Percentiles rank a stretch among this genome's conserved stretches.
Conservation (phyloP, 2,113 vertebrate species). For the Drymodes brunneopygia region DNA sequence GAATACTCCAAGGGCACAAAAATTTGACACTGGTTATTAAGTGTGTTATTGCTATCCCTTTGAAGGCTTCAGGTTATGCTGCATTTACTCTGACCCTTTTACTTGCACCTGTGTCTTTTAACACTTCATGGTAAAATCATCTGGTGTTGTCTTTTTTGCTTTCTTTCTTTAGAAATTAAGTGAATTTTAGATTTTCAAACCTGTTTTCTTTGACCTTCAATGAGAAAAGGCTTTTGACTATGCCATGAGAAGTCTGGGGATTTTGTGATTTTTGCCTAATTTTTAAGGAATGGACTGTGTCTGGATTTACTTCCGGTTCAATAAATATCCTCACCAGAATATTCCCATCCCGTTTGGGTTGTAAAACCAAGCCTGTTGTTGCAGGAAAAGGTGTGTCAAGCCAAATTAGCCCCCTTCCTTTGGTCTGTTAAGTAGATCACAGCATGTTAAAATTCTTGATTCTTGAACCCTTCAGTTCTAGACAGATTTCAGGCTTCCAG, state of each 20-base stretch:
- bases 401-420: background rate
- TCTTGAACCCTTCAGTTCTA: background rate
- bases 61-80: background rate
- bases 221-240: background rate
- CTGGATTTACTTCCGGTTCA: background rate
- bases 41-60: background rate
- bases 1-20: background rate
- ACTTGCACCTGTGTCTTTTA: background rate
- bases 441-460: background rate
- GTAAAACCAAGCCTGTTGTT: background rate
- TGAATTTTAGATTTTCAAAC: background rate
- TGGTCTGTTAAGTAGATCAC: background rate
- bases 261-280: background rate
- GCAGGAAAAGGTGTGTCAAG: background rate
- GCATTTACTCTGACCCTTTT: background rate
- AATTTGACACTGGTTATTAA: background rate
- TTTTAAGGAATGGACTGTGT: background rate
- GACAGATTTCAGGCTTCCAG: background rate
- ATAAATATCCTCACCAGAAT: background rate
- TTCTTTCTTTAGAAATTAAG: background rate
- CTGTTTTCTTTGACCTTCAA: background rate
- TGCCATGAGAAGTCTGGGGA: background rate
- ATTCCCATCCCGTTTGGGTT: background rate
- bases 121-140: background rate
- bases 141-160: background rate